Evolutionary conservation across 2,113 vertebrate genomes (phyloP).

Genomic region (Xiphias gladius): DNA sequence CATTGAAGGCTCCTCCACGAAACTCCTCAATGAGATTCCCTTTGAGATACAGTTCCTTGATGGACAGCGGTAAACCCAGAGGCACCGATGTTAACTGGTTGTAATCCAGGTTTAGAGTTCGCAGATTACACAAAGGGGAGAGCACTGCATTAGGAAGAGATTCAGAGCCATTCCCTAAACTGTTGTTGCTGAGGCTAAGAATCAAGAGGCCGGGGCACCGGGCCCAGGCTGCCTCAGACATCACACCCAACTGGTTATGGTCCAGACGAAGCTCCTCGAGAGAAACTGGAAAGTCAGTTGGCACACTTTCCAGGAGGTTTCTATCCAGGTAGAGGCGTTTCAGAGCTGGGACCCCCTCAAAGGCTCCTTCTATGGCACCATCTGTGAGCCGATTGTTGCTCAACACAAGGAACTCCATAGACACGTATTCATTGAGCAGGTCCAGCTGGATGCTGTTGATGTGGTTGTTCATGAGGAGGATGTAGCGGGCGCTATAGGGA

Average conservation of each 20-base stretch:
- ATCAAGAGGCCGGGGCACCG: constrained; percentile 62
- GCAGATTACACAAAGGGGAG: constrained; percentile 64
- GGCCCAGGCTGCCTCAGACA: constrained; percentile 66
- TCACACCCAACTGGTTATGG: constrained; percentile 62
- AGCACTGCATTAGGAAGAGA: constrained; percentile 58
- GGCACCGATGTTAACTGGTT: constrained; percentile 71
- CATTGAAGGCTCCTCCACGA: constrained; percentile 74
- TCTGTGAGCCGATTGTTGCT: constrained; percentile 80
- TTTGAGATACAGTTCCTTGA: constrained; percentile 83
- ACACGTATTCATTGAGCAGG: constrained; percentile 74
- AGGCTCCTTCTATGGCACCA: constrained; percentile 67
- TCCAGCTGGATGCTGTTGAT: constrained; percentile 74
- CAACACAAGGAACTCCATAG: constrained; percentile 77
- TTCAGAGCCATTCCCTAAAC: constrained; percentile 62
- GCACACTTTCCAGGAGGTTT: constrained; percentile 68
- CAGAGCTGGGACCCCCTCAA: constrained; percentile 68
- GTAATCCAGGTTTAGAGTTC: constrained; percentile 75
- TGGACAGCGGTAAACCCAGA: constrained; percentile 59
- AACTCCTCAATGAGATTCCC: constrained; percentile 82
- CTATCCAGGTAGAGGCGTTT: constrained; percentile 68
- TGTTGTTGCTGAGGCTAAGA: constrained; percentile 78
- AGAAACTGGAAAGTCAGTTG: constrained; percentile 59
- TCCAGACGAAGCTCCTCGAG: constrained; percentile 78
- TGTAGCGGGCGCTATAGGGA: constrained; percentile 75
- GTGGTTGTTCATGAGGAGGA: constrained; percentile 82